Evolutionary conservation across 2,888 invertebrate species (phyloP).

Genomic region (Tiliacea aurago): DNA sequence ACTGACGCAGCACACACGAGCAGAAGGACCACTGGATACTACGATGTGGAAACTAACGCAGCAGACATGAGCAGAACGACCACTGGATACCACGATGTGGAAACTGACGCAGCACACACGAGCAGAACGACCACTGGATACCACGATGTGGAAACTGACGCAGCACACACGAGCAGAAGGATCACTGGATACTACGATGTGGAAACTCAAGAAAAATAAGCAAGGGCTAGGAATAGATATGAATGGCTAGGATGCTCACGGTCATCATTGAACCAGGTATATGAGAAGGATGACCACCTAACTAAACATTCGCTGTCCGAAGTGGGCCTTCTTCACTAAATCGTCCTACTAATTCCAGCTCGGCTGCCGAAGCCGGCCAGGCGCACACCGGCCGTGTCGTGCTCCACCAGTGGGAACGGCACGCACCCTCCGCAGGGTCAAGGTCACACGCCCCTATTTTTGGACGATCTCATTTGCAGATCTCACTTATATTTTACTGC

Average conservation of each 20-base stretch:
- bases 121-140: too few species aligned
- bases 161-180: neutral
- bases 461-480: slow-evolving; percentile 28
- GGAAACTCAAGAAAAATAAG: too few species aligned
- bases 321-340: neutral
- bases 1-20: neutral
- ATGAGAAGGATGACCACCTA: neutral
- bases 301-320: neutral
- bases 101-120: neutral
- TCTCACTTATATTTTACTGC: slow-evolving; percentile 9
- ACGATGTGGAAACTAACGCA: too few species aligned
- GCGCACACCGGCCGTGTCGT: neutral
- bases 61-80: neutral
- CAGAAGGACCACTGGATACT: too few species aligned
- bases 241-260: too few species aligned
- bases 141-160: too few species aligned
- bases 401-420: slow-evolving; percentile 1
- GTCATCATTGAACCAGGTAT: neutral
- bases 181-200: neutral
- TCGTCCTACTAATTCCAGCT: neutral
- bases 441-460: slow-evolving; percentile 45
- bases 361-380: neutral
- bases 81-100: neutral
- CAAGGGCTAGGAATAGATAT: too few species aligned
- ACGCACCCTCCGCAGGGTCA: slow-evolving; percentile 32